Evolutionary conservation across 1,140 invertebrate species (phyloP), one percentile per base, ranked within the genome.

Genomic region (Tetranychus urticae): DNA sequence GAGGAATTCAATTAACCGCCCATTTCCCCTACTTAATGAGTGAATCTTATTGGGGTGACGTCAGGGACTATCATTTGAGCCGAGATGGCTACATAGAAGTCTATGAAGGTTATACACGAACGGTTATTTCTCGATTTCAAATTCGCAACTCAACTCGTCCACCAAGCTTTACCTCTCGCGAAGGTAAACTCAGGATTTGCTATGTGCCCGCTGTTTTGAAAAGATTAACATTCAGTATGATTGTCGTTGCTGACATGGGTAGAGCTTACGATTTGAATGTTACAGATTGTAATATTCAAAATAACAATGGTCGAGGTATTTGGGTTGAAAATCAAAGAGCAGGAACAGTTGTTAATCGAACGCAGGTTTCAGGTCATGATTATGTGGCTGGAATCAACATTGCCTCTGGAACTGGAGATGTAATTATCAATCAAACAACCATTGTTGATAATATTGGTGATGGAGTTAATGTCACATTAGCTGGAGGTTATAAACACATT

Each of bases 241-340:
- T 83, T 65, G 69, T 92, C 45, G 81, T 80, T 0, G 83, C 86
- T 35, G 66, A 66, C 58, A 8, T 67, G 81, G 81, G 76, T 62
- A 88, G 89, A 78, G 82, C 81, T 56, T 84, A 83, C 68, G 89
- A 94, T 70, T 75, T 97, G 2, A 86, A 89, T 63, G 78, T 98
- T 7, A 84, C 82, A 0, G 81, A 85, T 64, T 85, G 85, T 23
- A 79, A 82, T 34, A 81, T 97, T 47, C 79, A 81, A 0, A 80
- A 86, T 66, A 99, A 98, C 72, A 85, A 84, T 67, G 93, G 93
- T 1, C 82, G 91, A 71, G 94, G 94, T 36, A 80, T 94, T 55
- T 82, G 79, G 4, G 79, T 85, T 7, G 85, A 93, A 71, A 86
- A 86, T 69, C 74, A 90, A 55, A 77, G 86, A 68, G 87, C 84